Percentiles rank a stretch among this genome's conserved stretches.
Conservation (phyloP, 2,888 invertebrate genomes). For the Entomobrya proxima region DNA sequence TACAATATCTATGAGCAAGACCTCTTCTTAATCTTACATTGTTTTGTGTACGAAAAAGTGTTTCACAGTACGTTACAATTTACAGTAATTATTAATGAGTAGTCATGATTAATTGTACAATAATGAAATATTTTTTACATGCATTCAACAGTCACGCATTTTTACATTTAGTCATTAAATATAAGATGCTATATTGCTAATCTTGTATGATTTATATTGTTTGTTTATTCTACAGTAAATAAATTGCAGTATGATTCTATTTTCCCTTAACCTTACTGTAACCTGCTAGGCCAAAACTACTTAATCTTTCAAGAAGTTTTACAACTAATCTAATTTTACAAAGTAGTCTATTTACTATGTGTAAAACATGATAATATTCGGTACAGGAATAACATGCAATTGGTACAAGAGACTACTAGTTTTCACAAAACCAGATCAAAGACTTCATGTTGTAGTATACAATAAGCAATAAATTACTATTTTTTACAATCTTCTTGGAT, state of each 20-base stretch:
- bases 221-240: no score
- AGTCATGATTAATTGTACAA: not conserved
- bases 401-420: conserved; percentile 25
- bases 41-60: conserved; percentile 1
- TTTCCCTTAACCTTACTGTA: no score
- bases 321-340: no score
- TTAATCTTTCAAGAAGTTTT: no score
- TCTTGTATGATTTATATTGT: no score
- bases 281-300: no score
- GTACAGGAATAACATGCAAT: conserved; percentile 38
- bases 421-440: conserved; percentile 50
- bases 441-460: conserved; percentile 8
- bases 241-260: no score
- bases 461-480: conserved; percentile 28
- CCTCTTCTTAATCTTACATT: not conserved
- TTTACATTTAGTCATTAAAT: not conserved
- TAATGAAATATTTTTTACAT: not conserved
- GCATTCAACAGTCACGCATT: not conserved
- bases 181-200: not conserved
- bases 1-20: conserved; percentile 40
- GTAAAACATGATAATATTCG: not conserved
- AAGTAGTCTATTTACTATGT: no score
- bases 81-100: no score
- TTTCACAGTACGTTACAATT: not conserved
- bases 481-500: not conserved